Base-by-base conservation (phyloP, 2,888 invertebrate genomes). In the Rhyacophila evoluta region DNA sequence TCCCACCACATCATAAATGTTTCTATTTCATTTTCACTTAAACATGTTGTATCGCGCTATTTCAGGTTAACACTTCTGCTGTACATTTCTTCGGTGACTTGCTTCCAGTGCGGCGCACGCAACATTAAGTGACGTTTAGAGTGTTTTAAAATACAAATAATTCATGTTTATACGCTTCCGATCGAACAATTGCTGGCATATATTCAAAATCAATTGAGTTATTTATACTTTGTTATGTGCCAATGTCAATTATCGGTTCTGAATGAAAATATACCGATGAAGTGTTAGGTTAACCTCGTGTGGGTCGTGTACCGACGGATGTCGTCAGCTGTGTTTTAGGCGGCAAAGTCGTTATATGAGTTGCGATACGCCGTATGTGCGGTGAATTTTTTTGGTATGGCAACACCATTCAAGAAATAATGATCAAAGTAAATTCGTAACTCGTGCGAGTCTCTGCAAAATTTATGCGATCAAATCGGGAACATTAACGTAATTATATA, bases 391-490 rank as follows among this genome's bases (percentile, higher is more conserved):
- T 55, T 55, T 55, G 8, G 55, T 19, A 55, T 25, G 55, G 55
- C 55, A 55, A 55, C 55, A 55, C 19, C 55, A 55, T 55, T 55
- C 55, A 55, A 19, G n/a, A n/a, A n/a, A n/a, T n/a, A n/a, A n/a
- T n/a, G n/a, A n/a, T n/a, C n/a, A n/a, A n/a, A n/a, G n/a, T n/a
- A n/a, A n/a, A n/a, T n/a, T n/a, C n/a, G n/a, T n/a, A n/a, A n/a
- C n/a, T n/a, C n/a, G n/a, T n/a, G n/a, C n/a, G n/a, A n/a, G n/a
- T n/a, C n/a, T n/a, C n/a, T n/a, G n/a, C n/a, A n/a, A n/a, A n/a
- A n/a, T n/a, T n/a, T n/a, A n/a, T n/a, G n/a, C n/a, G n/a, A n/a
- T n/a, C n/a, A n/a, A n/a, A n/a, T n/a, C n/a, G n/a, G n/a, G n/a
- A n/a, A n/a, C n/a, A n/a, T n/a, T n/a, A n/a, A n/a, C n/a, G n/a